phyloP scores from a whole-genome alignment of 2,797 vertebrate genomes.

The Lutjanus argentimaculatus region DNA sequence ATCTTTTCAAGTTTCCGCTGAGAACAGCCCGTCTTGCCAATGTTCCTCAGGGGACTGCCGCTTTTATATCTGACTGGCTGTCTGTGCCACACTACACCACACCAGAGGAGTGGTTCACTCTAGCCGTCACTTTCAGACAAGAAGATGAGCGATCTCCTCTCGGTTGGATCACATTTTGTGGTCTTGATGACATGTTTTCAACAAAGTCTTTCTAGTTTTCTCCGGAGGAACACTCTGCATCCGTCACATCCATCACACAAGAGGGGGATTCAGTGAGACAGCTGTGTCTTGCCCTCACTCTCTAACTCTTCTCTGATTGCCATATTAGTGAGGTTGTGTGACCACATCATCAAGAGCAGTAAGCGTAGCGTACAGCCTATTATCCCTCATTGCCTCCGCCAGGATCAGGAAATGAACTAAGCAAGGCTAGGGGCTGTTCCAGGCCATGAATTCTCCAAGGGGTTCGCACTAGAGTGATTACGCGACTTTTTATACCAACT shows the following conservation, averaged over 20 bases:
- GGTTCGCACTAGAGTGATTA: constrained; percentile 74
- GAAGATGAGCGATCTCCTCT: constrained; percentile 58
- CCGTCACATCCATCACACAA: constrained; percentile 44
- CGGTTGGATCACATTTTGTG: constrained; percentile 45
- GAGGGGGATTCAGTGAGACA: constrained; percentile 30
- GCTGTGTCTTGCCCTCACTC: constrained; percentile 25
- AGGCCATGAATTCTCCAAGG: constrained; percentile 68
- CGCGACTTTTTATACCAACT: constrained; percentile 72
- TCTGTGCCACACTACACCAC: constrained; percentile 52
- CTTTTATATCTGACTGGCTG: constrained; percentile 57
- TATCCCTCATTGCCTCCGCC: constrained; percentile 80
- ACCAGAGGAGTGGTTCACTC: constrained; percentile 43
- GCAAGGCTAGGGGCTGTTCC: constrained; percentile 67
- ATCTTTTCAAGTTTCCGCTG: constrained; percentile 62
- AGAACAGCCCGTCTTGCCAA: constrained; percentile 54
- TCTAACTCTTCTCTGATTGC: constrained; percentile 56
- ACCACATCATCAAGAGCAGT: constrained; percentile 70
- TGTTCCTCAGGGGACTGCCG: constrained; percentile 51
- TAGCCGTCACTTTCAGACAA: constrained; percentile 54
- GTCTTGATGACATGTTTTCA: constrained; percentile 65
- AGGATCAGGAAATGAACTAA: constrained; percentile 85
- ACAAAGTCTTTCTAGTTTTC: constrained; percentile 30
- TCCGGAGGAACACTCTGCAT: constrained; percentile 28
- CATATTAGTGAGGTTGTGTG: constrained; percentile 61
- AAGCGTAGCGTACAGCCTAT: constrained; percentile 70